Percentiles rank a stretch among this genome's conserved stretches.
Conservation (phyloP, 2,888 invertebrate species). For the Polyploca ridens region DNA sequence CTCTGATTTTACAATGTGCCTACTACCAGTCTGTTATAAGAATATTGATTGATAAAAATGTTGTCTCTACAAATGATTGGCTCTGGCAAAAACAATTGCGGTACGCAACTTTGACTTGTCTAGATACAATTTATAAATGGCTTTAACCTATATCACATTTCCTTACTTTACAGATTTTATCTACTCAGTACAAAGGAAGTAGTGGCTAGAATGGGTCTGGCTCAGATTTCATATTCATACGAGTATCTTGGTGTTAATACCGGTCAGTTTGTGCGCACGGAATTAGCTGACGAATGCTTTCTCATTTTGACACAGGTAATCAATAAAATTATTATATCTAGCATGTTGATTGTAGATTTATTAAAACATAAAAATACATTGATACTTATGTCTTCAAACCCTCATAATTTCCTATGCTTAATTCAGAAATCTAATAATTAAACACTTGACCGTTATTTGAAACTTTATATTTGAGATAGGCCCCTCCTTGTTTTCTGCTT, state of each 20-base stretch:
- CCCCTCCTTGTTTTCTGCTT: too few relatives aligned
- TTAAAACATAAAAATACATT: too few relatives aligned
- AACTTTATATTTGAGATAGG: too few relatives aligned
- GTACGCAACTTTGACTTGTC: constrained; percentile 57
- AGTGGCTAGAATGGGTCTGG: constrained; percentile 94
- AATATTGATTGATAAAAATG: constrained; percentile 88
- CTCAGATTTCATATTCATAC: constrained; percentile 97
- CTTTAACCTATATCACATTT: background rate
- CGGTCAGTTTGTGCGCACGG: constrained; percentile 97
- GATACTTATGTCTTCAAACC: background rate
- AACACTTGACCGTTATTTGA: too few relatives aligned
- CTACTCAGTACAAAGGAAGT: constrained; percentile 85
- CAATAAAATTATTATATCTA: background rate
- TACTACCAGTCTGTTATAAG: constrained; percentile 94
- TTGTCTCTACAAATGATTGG: constrained; percentile 91
- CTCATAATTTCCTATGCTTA: too few relatives aligned
- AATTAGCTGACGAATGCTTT: constrained; percentile 98
- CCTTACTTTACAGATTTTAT: constrained; percentile 86
- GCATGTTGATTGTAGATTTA: background rate
- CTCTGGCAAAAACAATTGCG: constrained; percentile 97
- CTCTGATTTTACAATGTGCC: constrained; percentile 96
- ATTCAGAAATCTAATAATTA: background rate
- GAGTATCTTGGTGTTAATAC: constrained; percentile 98
- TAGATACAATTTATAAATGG: constrained; percentile 7
- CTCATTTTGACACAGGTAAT: constrained; percentile 95